phyloP scores from a whole-genome alignment of 1,140 invertebrate genomes.

The Meloidogyne floridensis region DNA sequence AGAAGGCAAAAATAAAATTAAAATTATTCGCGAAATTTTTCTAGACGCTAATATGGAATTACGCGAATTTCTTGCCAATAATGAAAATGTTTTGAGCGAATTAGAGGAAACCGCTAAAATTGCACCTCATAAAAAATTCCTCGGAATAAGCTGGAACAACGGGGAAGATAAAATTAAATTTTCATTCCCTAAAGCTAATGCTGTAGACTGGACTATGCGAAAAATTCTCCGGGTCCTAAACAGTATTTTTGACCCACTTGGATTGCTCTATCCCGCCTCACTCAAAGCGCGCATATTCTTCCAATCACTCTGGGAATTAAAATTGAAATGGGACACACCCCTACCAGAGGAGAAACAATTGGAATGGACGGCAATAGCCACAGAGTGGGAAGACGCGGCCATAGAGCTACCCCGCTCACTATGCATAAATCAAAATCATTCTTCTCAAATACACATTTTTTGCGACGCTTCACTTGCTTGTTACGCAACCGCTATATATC shows the following conservation, averaged over 20 bases:
- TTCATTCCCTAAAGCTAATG: background rate
- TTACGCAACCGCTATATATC: background rate
- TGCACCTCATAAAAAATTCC: background rate
- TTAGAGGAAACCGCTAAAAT: background rate
- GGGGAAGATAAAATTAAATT: background rate
- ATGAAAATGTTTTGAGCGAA: conserved; percentile 18
- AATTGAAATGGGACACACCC: conserved; percentile 18
- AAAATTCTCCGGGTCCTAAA: background rate
- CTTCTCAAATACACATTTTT: background rate
- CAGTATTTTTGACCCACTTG: conserved; percentile 13
- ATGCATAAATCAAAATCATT: background rate
- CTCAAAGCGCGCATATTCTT: background rate
- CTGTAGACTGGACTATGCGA: conserved; percentile 5
- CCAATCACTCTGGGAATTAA: conserved; percentile 12
- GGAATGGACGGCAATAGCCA: background rate
- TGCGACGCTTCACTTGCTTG: background rate
- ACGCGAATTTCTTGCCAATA: conserved; percentile 14
- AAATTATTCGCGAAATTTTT: background rate
- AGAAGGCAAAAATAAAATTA: conserved; percentile 1
- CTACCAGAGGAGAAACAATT: background rate
- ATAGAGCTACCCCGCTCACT: background rate
- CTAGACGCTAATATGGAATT: conserved; percentile 2
- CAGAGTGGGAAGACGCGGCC: background rate
- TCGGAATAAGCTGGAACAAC: conserved; percentile 8
- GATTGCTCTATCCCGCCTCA: conserved; percentile 3